Conservation (phyloP, 2,113 vertebrate genomes). For the Petaurus breviceps region DNA sequence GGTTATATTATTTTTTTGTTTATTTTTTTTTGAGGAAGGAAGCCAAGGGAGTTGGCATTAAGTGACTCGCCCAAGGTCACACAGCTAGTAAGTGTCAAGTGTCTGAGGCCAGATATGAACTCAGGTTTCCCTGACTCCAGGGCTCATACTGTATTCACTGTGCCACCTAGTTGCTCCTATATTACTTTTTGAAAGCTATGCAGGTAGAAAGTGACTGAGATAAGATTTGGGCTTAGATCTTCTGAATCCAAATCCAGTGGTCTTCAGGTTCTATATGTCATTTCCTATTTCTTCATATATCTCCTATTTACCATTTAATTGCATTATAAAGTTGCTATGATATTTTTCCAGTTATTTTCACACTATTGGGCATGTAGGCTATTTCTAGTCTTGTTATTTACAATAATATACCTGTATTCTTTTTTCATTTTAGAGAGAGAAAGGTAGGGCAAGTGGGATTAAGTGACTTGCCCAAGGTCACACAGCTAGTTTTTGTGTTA, state of each 20-base stretch:
- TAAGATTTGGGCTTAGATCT: neutral
- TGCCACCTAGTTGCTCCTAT: neutral
- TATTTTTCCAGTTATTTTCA: conserved; percentile 46
- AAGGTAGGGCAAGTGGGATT: too few relatives aligned
- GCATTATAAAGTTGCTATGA: neutral
- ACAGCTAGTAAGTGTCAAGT: too few relatives aligned
- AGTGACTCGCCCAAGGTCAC: too few relatives aligned
- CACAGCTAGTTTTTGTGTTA: too few relatives aligned
- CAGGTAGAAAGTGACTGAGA: neutral
- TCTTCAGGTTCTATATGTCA: neutral
- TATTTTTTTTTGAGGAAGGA: too few relatives aligned
- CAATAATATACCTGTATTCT: neutral
- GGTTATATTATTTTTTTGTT: neutral
- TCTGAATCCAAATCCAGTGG: neutral
- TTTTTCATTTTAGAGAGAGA: too few relatives aligned
- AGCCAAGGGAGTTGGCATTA: too few relatives aligned
- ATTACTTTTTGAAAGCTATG: neutral
- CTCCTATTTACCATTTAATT: neutral
- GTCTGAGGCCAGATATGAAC: too few relatives aligned
- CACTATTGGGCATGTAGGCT: conserved; percentile 38
- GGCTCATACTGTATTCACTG: too few relatives aligned
- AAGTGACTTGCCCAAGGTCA: too few relatives aligned
- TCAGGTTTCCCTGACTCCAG: too few relatives aligned
- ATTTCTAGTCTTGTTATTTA: neutral
- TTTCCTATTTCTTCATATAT: neutral